Base-by-base conservation (phyloP, 1,140 invertebrate genomes). In the Anagrus nilaparvatae region DNA sequence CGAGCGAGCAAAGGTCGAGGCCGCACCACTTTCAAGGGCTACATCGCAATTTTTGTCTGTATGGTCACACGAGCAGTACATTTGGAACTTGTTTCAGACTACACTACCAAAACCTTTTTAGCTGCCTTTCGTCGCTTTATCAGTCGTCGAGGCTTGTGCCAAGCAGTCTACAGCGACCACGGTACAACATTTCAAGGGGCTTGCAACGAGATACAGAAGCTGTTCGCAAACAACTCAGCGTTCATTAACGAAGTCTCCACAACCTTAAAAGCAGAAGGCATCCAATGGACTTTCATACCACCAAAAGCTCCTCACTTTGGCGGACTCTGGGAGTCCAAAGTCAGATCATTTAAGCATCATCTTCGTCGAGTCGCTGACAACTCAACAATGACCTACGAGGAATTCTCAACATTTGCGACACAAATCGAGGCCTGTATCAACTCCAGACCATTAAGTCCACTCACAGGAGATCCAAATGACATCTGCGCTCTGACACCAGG, bases 61-160 rank as follows among this genome's bases (percentile, higher is more conserved):
- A 43, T 54, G 29, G 24, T 39, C 5, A 52, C 51, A 1, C 49
- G 50, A 13, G 58, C 54, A 12, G 23, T 54, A 4, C 59, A 59
- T 40, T 28, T 57, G 8, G 54, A 60, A 46, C 43, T 53, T 0
- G 53, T 53, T 2, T 39, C 40, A 9, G 47, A 54, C 12, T 37
- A 53, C 12, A 41, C 51, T 3, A 45, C 48, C 5, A 31, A 41
- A n/a, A 32, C 42, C 10, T 56, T 59, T 32, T 16, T 57, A 24
- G 44, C 28, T 3, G 44, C 47, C 0, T 19, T 58, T 8, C 43
- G 47, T 23, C 24, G 24, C 6, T 27, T 27, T 27, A 27, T 6
- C 12, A n/a, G 24, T 27, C 35, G 43, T 4, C 33, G 33, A 6
- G 43, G 43, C 2, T 12, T 39, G 2, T 25, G 20, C 4, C 13